A percentile compares a stretch with the other conserved stretches of the same genome.
phyloP scores from a whole-genome alignment of 2,888 invertebrate genomes.

The Caenorhabditis imperialis region DNA sequence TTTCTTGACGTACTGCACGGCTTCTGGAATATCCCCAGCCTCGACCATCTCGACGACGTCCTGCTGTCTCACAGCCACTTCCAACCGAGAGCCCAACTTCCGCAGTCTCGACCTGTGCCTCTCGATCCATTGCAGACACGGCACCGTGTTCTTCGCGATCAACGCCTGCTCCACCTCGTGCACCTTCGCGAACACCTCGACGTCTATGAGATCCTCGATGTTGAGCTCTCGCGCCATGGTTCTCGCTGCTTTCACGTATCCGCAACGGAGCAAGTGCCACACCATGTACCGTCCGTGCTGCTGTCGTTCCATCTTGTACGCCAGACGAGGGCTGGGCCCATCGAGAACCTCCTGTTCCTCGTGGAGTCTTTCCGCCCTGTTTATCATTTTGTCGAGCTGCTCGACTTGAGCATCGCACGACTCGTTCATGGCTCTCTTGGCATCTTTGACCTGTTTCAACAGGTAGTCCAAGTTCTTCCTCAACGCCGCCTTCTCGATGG shows the following conservation, averaged over 20 bases:
- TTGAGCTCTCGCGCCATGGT: conserved; percentile 84
- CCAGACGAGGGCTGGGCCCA: neutral
- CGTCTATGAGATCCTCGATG: conserved; percentile 54
- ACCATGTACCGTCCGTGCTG: conserved; percentile 87
- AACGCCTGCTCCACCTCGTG: conserved; percentile 57
- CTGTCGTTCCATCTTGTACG: conserved; percentile 1
- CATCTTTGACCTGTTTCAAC: conserved; percentile 21
- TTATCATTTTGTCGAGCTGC: conserved; percentile 17
- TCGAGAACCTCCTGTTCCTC: conserved; percentile 15
- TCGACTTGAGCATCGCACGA: conserved; percentile 13
- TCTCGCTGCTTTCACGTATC: conserved; percentile 94
- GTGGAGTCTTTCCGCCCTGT: conserved; percentile 16
- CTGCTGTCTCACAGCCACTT: conserved; percentile 87
- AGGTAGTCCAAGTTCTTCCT: conserved; percentile 21
- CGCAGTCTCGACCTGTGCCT: conserved; percentile 80
- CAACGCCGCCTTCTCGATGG: conserved; percentile 12
- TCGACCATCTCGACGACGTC: conserved; percentile 88
- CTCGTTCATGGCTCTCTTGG: conserved; percentile 3
- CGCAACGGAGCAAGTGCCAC: conserved; percentile 89
- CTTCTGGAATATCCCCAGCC: conserved; percentile 88
- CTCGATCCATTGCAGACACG: conserved; percentile 79
- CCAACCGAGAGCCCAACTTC: conserved; percentile 86
- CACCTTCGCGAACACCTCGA: conserved; percentile 63
- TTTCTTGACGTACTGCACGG: conserved; percentile 92
- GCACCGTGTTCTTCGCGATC: conserved; percentile 50